phyloP scores from a whole-genome alignment of 2,888 invertebrate species.

The Melipona bicolor region DNA sequence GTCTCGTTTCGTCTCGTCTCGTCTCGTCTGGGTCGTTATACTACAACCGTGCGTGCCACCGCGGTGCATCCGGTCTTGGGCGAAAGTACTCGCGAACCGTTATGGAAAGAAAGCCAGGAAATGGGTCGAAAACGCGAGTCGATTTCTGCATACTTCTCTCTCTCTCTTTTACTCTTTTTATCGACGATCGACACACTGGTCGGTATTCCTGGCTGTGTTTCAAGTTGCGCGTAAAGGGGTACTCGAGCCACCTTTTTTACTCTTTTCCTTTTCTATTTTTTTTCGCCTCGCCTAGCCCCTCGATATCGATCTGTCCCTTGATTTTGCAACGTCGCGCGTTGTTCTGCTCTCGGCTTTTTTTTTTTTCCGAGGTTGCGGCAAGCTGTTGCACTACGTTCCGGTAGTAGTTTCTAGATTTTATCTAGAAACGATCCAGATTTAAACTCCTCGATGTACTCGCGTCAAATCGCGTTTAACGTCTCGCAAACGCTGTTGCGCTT shows the following conservation, averaged over 20 bases:
- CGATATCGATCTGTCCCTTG: constrained; percentile 21
- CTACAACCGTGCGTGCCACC: neutral
- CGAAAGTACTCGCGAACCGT: neutral
- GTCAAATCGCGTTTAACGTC: neutral
- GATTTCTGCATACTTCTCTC: neutral
- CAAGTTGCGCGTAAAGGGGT: constrained; percentile 1
- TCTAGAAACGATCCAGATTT: neutral
- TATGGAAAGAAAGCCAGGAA: neutral
- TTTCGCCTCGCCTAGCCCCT: neutral
- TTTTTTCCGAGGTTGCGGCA: constrained; percentile 35
- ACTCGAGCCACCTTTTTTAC: constrained; percentile 9
- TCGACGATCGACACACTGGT: neutral
- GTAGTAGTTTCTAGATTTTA: neutral
- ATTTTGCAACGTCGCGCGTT: constrained; percentile 30
- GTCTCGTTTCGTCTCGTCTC: neutral
- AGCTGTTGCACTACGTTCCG: constrained; percentile 9
- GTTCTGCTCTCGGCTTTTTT: constrained; percentile 14
- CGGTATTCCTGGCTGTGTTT: neutral
- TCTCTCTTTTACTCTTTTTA: too few relatives aligned
- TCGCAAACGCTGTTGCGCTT: too few relatives aligned
- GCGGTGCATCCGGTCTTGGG: neutral
- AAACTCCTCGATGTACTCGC: neutral
- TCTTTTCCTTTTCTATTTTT: too few relatives aligned
- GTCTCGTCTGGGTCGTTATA: neutral
- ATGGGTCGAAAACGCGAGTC: neutral